These are phyloP conservation scores for Auanema freiburgensis DNA, from an alignment of 2,888 invertebrate genomes.

Conservation along the genomic window DNA sequence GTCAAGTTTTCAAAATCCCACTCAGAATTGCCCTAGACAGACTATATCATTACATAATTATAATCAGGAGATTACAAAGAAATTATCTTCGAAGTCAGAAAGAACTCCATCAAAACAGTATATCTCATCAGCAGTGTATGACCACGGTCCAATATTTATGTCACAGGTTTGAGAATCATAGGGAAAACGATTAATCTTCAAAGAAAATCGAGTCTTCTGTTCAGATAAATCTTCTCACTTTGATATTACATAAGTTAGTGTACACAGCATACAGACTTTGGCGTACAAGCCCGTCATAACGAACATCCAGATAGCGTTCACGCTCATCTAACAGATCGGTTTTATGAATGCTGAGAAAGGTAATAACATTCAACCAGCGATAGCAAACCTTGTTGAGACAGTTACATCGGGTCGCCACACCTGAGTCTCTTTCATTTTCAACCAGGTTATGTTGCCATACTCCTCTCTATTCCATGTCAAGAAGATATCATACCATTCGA, in stretches of 20 bases:
- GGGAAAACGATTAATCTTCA: conserved; percentile 38
- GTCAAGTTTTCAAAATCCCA: conserved; percentile 37
- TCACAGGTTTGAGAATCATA: conserved; percentile 45
- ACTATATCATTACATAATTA: not conserved
- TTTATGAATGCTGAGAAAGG: conserved; percentile 28
- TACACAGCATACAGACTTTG: conserved; percentile 39
- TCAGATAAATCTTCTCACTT: conserved; percentile 21
- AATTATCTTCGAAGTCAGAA: not conserved
- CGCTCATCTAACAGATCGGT: conserved; percentile 26
- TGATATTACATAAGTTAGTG: conserved; percentile 45
- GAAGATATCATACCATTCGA: conserved; percentile 41
- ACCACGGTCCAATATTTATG: conserved; percentile 45
- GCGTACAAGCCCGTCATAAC: conserved; percentile 33
- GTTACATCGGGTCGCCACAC: conserved; percentile 44
- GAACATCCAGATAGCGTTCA: conserved; percentile 35
- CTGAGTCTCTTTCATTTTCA: conserved; percentile 40
- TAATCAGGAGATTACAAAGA: not conserved
- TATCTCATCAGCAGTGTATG: conserved; percentile 36
- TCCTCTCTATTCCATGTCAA: conserved; percentile 33
- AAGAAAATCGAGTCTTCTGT: not conserved
- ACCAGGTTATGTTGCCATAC: conserved; percentile 31
- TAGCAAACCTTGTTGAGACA: conserved; percentile 30
- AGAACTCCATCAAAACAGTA: conserved; percentile 19
- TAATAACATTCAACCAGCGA: not conserved
- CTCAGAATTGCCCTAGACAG: conserved; percentile 42